These are phyloP conservation scores for Gymnoscopelus microlampas DNA, from an alignment of 2,797 vertebrate genomes.

Conservation along the genomic window DNA sequence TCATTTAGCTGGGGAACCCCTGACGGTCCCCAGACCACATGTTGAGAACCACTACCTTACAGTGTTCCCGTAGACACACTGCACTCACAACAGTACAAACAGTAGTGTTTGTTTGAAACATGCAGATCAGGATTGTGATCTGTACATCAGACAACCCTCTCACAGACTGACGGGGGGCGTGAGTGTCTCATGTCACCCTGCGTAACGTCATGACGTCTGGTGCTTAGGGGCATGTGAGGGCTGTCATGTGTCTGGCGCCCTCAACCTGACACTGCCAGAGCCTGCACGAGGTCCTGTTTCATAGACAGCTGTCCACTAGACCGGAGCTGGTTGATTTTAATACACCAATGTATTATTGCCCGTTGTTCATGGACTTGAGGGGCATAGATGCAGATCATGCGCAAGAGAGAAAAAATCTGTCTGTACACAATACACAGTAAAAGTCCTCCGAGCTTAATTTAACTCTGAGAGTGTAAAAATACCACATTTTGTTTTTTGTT, in stretches of 20 bases:
- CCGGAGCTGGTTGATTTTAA: slow-evolving; percentile 19
- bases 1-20: too few relatives aligned
- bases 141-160: slow-evolving; percentile 22
- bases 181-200: slow-evolving; percentile 60
- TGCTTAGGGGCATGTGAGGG: slow-evolving; percentile 39
- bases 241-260: slow-evolving; percentile 55
- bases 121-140: too few relatives aligned
- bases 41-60: too few relatives aligned
- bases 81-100: too few relatives aligned
- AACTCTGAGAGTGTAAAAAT: too few relatives aligned
- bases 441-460: too few relatives aligned
- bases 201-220: slow-evolving; percentile 34
- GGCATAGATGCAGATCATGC: slow-evolving; percentile 1
- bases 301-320: slow-evolving; percentile 54
- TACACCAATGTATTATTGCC: not conserved
- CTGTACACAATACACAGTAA: too few relatives aligned
- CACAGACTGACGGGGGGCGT: slow-evolving; percentile 39
- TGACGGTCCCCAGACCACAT: too few relatives aligned
- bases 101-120: too few relatives aligned
- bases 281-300: slow-evolving; percentile 43
- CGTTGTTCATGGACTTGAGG: slow-evolving; percentile 3
- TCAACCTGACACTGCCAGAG: slow-evolving; percentile 29
- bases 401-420: too few relatives aligned
- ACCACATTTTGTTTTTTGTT: not conserved
- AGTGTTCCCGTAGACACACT: too few relatives aligned